Evolutionary conservation across 1,140 invertebrate genomes (phyloP), one percentile per base, ranked within the genome.

Genomic region (Bombus breviceps): DNA sequence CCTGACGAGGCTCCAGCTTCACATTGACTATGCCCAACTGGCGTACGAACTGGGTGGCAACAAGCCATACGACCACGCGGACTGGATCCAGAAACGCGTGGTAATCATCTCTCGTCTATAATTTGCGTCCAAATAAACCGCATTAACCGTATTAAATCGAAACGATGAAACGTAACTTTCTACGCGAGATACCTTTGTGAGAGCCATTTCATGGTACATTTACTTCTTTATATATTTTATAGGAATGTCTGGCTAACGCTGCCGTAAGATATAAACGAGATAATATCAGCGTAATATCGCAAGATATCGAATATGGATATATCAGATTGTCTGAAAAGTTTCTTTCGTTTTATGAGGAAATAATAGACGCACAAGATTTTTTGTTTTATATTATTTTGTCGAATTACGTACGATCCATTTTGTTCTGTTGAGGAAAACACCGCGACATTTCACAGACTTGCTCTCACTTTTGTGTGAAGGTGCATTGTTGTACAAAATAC

Each of bases 61-160:
- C 66, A 96, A 98, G 91, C 95, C 96, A 66, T 98, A 98, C 94
- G 97, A 98, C 94, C 97, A 98, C 91, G 95, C 96, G 79, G 96
- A 97, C 89, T 98, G 98, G 98, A 97, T 98, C 89, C 96, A 98
- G 88, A 97, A 97, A 92, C 96, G 98, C 95, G 96, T 97, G 95
- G 89, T 90, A 90, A 85, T 68, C 34, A 0, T 43, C 62, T 43
- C 22, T 28, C 22, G 37, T 37, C 37, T 79, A 47, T 47, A 68
- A 79, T 79, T 68, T 34, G n/a, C 8, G 15, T 1, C 32, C 15
- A 32, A 59, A 43, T n/a, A 32, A 37, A 53, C 22, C 32, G 32
- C 69, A 47, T 76, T 59, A 59, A 9, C 37, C 41, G 41, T 34
- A 6, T 72, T 72, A 43, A 47, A 32, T 32, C 13, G n/a, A 4